These are phyloP conservation scores for Erpetoichthys calabaricus DNA, from an alignment of 2,797 vertebrate species.

Conservation along the genomic window DNA sequence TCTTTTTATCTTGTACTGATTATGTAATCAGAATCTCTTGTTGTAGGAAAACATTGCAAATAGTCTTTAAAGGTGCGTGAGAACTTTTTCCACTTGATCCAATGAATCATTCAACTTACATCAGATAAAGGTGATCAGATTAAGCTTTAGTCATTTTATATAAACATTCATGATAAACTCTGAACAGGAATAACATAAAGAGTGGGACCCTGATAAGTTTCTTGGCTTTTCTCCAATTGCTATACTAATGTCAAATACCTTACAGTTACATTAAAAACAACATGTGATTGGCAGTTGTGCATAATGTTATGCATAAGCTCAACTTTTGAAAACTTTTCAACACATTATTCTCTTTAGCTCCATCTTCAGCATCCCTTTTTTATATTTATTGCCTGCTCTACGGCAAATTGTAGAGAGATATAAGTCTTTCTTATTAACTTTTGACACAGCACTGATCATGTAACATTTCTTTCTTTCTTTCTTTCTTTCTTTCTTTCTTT, in stretches of 20 bases:
- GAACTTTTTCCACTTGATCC: conserved; percentile 49
- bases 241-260: too few species aligned
- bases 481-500: too few species aligned
- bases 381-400: too few species aligned
- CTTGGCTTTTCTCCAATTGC: background rate
- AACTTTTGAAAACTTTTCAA: too few species aligned
- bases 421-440: too few species aligned
- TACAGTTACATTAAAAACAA: too few species aligned
- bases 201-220: conserved; percentile 23
- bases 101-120: conserved; percentile 44
- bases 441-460: too few species aligned
- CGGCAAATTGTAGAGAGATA: too few species aligned
- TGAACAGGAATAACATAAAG: conserved; percentile 28
- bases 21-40: conserved; percentile 35
- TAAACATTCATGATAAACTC: conserved; percentile 44
- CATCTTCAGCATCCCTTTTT: too few species aligned
- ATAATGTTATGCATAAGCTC: too few species aligned
- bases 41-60: conserved; percentile 27
- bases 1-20: conserved; percentile 13
- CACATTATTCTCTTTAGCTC: too few species aligned
- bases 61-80: conserved; percentile 36
- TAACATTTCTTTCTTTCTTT: too few species aligned
- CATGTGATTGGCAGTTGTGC: conserved; percentile 1
- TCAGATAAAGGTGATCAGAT: conserved; percentile 58
- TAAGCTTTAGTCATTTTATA: conserved; percentile 45